These are phyloP conservation scores for Pogona vitticeps DNA, from an alignment of 2,113 vertebrate genomes.

Conservation along the genomic window DNA sequence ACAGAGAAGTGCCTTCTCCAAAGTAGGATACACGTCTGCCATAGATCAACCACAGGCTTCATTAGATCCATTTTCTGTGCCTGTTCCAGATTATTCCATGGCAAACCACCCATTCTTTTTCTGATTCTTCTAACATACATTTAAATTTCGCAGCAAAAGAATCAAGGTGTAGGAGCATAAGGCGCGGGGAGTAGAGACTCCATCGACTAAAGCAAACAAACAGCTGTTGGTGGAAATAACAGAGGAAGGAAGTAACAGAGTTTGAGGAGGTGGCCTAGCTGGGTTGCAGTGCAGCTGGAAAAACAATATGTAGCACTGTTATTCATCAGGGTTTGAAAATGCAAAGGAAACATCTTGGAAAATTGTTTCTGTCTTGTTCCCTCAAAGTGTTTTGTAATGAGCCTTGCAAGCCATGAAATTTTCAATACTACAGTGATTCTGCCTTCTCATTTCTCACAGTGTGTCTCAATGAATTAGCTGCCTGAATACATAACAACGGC, in stretches of 20 bases:
- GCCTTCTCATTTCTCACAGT: conserved; percentile 8
- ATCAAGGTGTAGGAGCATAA: not conserved
- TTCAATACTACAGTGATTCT: conserved; percentile 37
- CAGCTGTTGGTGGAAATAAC: not conserved
- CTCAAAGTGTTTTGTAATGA: conserved; percentile 27
- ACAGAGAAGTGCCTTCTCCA: not conserved
- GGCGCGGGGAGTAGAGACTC: not conserved
- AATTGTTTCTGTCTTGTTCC: conserved; percentile 32
- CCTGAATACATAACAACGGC: conserved; percentile 48
- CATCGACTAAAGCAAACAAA: not conserved
- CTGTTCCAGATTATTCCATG: not conserved
- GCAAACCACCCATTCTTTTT: not conserved
- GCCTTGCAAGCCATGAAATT: conserved; percentile 41
- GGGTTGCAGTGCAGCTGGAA: not conserved
- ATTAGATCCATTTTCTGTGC: not conserved
- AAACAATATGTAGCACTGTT: not conserved
- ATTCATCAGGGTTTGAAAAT: not conserved
- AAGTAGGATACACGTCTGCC: not conserved
- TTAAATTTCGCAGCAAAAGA: conserved; percentile 8
- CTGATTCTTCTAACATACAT: not conserved
- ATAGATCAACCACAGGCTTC: not conserved
- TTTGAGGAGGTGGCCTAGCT: not conserved
- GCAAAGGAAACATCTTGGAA: conserved; percentile 33
- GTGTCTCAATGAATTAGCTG: conserved; percentile 55
- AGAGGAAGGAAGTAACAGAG: not conserved